Evolutionary conservation across 2,797 vertebrate genomes (phyloP).

Genomic region (Phrynocephalus guinanensis): DNA sequence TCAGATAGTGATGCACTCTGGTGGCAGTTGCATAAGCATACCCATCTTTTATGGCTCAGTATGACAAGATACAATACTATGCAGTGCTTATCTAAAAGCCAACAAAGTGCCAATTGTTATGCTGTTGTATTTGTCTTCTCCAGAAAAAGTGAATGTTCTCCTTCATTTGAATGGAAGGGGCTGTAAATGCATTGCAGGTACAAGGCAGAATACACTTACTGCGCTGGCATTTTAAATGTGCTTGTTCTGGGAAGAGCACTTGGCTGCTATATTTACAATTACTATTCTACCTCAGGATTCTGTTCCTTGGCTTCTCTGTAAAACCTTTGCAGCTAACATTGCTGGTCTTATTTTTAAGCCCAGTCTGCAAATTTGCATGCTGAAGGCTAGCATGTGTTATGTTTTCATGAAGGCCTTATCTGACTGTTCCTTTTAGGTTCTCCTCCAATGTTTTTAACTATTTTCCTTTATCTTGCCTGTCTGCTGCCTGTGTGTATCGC

Average conservation of each 20-base stretch:
- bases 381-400: conserved; percentile 58
- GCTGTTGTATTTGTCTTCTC: not conserved
- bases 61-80: no score
- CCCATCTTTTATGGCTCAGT: not conserved
- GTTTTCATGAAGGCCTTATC: conserved; percentile 39
- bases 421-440: conserved; percentile 42
- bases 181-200: not conserved
- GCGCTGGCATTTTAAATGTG: not conserved
- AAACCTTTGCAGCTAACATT: not conserved
- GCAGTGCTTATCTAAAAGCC: not conserved
- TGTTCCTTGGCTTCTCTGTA: conserved; percentile 15
- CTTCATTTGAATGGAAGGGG: not conserved
- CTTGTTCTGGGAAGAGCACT: not conserved
- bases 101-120: not conserved
- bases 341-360: conserved; percentile 40
- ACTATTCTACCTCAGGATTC: not conserved
- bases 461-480: conserved; percentile 47
- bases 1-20: rapidly evolving
- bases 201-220: not conserved
- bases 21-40: not conserved
- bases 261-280: not conserved
- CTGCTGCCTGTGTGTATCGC: conserved; percentile 52
- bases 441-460: conserved; percentile 42
- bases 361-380: conserved; percentile 69
- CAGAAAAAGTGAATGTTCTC: not conserved